A percentile compares a stretch with the other conserved stretches of the same genome.
phyloP scores from a whole-genome alignment of 92 coral and sea anemone species.

The Zoanthus sansibaricus region DNA sequence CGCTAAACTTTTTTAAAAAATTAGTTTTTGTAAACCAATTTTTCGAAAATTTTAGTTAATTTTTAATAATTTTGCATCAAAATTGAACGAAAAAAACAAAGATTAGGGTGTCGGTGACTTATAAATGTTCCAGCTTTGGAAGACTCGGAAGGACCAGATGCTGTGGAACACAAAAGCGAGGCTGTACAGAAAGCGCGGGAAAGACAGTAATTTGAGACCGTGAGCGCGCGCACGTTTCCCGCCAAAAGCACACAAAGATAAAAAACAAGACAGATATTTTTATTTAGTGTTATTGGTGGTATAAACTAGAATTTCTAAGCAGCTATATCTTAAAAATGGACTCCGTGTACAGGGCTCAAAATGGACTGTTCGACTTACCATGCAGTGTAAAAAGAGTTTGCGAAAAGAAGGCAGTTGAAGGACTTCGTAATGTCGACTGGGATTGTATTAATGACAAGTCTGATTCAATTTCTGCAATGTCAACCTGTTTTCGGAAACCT shows the following conservation, averaged over 20 bases:
- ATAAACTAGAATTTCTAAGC: not conserved
- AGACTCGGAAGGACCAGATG: too few species aligned
- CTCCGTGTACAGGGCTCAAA: conserved; percentile 42
- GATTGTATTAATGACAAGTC: not conserved
- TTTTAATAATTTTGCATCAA: too few species aligned
- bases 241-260: not conserved
- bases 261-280: not conserved
- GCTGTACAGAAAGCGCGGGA: not conserved
- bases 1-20: too few species aligned
- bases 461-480: conserved; percentile 1
- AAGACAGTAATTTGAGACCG: not conserved
- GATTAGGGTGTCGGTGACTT: too few species aligned
- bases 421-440: conserved; percentile 41
- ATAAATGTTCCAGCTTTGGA: too few species aligned
- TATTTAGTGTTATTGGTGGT: too few species aligned
- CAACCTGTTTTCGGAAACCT: not conserved
- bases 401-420: conserved; percentile 25
- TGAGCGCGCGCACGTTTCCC: not conserved
- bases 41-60: too few species aligned
- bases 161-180: not conserved
- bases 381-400: conserved; percentile 28
- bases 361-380: conserved; percentile 37
- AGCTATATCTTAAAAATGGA: not conserved
- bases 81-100: too few species aligned
- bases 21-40: too few species aligned